Conservation (phyloP, 2,888 invertebrate species). For the Nematopogon swammerdamellus region DNA sequence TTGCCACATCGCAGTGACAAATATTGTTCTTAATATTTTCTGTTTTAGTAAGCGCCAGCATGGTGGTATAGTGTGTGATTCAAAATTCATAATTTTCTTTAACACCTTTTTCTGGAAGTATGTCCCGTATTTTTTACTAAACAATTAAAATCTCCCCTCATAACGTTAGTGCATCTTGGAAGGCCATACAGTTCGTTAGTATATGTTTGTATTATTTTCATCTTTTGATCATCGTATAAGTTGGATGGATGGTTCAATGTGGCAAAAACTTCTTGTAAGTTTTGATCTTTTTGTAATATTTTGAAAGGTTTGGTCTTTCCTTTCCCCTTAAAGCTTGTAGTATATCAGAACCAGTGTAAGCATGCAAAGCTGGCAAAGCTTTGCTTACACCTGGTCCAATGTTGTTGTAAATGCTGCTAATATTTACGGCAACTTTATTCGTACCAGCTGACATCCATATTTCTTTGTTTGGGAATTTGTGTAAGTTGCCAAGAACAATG, state of each 20-base stretch:
- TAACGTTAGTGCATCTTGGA: background rate
- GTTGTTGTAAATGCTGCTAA: background rate
- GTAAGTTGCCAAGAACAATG: background rate
- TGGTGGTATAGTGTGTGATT: background rate
- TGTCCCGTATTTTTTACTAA: background rate
- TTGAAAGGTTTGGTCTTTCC: background rate
- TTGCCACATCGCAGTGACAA: background rate
- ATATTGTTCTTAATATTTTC: background rate
- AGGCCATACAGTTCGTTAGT: background rate
- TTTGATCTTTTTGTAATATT: background rate
- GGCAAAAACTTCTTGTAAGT: background rate
- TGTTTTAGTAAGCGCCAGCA: background rate
- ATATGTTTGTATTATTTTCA: background rate
- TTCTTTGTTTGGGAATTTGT: background rate
- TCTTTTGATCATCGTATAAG: background rate
- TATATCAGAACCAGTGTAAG: background rate
- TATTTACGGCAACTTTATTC: background rate
- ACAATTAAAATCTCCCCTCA: background rate
- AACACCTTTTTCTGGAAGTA: background rate
- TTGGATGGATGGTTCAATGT: background rate
- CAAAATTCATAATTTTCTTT: background rate
- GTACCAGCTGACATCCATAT: background rate
- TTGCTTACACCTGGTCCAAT: background rate
- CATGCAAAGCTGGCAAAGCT: background rate
- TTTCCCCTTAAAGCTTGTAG: background rate